phyloP scores from a whole-genome alignment of 2,797 vertebrate genomes.

The Erpetoichthys calabaricus region DNA sequence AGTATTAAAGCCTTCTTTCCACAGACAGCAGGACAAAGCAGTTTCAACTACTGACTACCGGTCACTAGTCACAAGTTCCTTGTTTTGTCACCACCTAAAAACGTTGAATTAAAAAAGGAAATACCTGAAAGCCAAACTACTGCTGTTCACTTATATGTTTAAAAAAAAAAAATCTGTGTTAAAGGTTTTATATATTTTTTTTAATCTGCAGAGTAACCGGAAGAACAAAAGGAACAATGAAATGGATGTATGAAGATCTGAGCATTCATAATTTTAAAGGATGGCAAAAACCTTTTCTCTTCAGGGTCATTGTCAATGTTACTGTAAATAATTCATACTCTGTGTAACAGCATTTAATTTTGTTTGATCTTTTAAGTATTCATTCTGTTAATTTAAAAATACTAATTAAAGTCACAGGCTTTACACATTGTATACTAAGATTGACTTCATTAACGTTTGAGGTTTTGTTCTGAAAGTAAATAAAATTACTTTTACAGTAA shows the following conservation, averaged over 20 bases:
- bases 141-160: neutral
- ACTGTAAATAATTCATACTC: slow-evolving; percentile 17
- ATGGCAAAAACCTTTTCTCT: slow-evolving; percentile 24
- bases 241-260: slow-evolving; percentile 53
- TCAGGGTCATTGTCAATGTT: slow-evolving; percentile 25
- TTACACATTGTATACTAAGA: neutral
- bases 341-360: slow-evolving; percentile 3
- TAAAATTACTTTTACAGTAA: slow-evolving; percentile 62
- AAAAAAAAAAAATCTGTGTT: slow-evolving; percentile 4
- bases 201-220: slow-evolving; percentile 58
- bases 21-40: too few relatives aligned
- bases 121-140: too few relatives aligned
- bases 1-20: too few relatives aligned
- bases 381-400: slow-evolving; percentile 30
- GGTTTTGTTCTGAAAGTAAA: slow-evolving; percentile 38
- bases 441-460: slow-evolving; percentile 5
- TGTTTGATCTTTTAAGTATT: slow-evolving; percentile 29
- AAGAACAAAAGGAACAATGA: slow-evolving; percentile 67
- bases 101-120: too few relatives aligned
- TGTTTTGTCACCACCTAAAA: too few relatives aligned
- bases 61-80: too few relatives aligned
- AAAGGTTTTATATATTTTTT: slow-evolving; percentile 21
- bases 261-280: slow-evolving; percentile 18
- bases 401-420: neutral
- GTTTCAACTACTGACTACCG: too few relatives aligned